These are phyloP conservation scores for Mechanitis mazaeus DNA, from an alignment of 2,888 invertebrate genomes.

Conservation along the genomic window DNA sequence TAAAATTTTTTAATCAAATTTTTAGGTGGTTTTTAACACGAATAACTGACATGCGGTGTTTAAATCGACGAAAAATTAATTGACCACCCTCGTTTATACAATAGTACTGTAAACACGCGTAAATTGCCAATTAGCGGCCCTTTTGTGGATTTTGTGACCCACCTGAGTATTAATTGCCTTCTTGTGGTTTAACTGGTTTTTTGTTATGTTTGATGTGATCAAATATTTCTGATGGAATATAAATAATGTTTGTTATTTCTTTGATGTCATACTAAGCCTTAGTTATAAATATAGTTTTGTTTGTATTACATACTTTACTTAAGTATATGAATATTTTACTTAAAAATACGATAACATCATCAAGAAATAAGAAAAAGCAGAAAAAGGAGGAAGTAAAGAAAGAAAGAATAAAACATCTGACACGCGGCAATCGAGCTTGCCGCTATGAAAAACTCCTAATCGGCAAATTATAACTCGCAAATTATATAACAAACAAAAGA, in stretches of 20 bases:
- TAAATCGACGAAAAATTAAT: slow-evolving; percentile 34
- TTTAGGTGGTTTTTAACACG: slow-evolving; percentile 13
- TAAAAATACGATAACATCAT: too few relatives aligned
- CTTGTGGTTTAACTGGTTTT: slow-evolving; percentile 1
- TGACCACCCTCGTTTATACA: slow-evolving; percentile 32
- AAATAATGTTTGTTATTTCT: too few relatives aligned
- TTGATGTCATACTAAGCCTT: too few relatives aligned
- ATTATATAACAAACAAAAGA: too few relatives aligned
- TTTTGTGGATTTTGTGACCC: slow-evolving; percentile 30
- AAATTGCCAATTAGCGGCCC: slow-evolving; percentile 42
- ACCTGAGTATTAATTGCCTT: slow-evolving; percentile 10
- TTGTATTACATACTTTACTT: too few relatives aligned
- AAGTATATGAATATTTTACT: neutral
- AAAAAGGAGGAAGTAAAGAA: neutral
- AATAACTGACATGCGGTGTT: slow-evolving; percentile 17
- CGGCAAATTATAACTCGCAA: too few relatives aligned
- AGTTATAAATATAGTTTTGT: too few relatives aligned
- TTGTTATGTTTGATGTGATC: neutral
- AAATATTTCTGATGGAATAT: neutral
- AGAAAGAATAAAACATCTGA: neutral
- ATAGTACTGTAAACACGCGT: slow-evolving; percentile 38
- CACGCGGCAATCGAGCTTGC: too few relatives aligned
- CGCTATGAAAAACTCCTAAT: too few relatives aligned
- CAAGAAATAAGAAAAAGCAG: too few relatives aligned
- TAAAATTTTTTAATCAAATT: slow-evolving; percentile 6